Evolutionary conservation across 2,888 invertebrate genomes (phyloP).

Genomic region (Myopa tessellatipennis): DNA sequence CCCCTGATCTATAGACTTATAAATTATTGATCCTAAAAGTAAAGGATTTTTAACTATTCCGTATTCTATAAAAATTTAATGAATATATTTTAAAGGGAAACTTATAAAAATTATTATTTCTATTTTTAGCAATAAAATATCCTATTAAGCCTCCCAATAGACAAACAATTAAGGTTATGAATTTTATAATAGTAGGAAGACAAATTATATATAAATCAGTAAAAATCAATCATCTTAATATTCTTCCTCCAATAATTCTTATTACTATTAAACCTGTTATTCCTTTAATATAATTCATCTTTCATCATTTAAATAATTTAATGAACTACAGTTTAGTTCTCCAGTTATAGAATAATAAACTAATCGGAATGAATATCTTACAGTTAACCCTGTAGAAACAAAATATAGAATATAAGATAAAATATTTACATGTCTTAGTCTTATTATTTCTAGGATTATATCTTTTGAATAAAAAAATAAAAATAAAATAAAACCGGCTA

Average conservation of each 20-base stretch:
- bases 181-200: slow-evolving; percentile 70
- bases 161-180: slow-evolving; percentile 52
- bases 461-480: slow-evolving; percentile 78
- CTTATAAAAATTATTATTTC: background rate
- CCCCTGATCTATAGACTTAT: background rate
- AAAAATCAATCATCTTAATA: slow-evolving; percentile 72
- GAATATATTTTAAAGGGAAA: background rate
- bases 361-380: too few relatives aligned
- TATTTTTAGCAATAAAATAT: background rate
- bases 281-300: too few relatives aligned
- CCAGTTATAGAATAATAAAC: too few relatives aligned
- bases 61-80: too few relatives aligned
- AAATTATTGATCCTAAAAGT: background rate
- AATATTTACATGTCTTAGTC: too few relatives aligned
- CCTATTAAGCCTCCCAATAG: background rate
- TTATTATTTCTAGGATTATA: slow-evolving; percentile 43
- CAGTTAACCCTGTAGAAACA: too few relatives aligned
- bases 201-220: slow-evolving; percentile 70
- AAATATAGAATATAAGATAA: too few relatives aligned
- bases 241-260: slow-evolving; percentile 68
- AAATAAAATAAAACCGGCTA: too few relatives aligned
- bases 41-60: background rate
- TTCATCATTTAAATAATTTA: too few relatives aligned
- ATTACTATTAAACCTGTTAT: too few relatives aligned
- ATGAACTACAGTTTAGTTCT: too few relatives aligned